Evolutionary conservation across 2,113 vertebrate genomes (phyloP).

Genomic region (Piprites chloris): DNA sequence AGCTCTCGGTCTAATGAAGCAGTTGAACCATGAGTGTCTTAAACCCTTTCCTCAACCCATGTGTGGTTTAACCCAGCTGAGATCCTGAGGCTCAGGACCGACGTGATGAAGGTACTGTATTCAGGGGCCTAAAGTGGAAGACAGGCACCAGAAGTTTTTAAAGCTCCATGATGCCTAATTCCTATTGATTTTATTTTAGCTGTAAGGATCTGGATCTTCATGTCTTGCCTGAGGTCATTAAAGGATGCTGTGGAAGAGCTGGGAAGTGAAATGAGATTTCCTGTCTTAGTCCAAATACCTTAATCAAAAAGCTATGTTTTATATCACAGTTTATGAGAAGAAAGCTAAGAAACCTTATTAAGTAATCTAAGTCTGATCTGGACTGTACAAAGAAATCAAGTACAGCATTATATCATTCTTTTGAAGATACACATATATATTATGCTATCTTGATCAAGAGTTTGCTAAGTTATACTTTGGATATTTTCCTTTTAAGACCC

Average conservation of each 20-base stretch:
- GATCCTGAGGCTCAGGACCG: neutral
- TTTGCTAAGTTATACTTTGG: neutral
- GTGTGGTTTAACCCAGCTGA: neutral
- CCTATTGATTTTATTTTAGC: neutral
- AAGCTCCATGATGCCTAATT: neutral
- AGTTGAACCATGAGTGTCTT: neutral
- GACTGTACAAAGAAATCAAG: neutral
- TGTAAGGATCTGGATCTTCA: neutral
- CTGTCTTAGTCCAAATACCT: conserved; percentile 7
- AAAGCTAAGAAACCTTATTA: conserved; percentile 57
- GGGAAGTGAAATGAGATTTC: conserved; percentile 58
- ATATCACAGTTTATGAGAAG: conserved; percentile 51
- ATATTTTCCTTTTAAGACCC: conserved; percentile 22
- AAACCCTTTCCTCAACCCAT: too few species aligned
- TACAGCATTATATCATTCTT: neutral
- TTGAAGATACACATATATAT: neutral
- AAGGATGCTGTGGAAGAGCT: conserved; percentile 25
- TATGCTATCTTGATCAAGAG: neutral
- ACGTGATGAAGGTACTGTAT: fast-evolving
- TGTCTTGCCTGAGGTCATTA: conserved; percentile 25
- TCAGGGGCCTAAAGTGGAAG: neutral
- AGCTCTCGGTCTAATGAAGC: neutral
- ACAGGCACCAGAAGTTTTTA: neutral
- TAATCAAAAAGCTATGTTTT: conserved; percentile 54
- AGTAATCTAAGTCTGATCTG: conserved; percentile 30